Conservation (phyloP, 2,888 invertebrate genomes). For the Smittia aterrima region DNA sequence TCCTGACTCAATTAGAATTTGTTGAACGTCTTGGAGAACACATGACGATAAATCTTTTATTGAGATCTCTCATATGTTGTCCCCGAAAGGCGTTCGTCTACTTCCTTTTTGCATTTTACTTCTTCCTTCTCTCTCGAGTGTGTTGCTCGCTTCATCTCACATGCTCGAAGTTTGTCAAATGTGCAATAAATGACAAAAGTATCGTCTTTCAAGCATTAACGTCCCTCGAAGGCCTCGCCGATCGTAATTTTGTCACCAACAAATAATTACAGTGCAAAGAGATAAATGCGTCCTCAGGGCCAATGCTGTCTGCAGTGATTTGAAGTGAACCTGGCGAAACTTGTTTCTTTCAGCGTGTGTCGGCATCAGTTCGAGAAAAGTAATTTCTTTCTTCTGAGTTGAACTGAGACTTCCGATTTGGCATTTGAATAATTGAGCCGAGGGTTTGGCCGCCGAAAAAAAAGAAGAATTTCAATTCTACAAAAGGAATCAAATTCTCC, state of each 20-base stretch:
- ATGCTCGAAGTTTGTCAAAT: slow-evolving; percentile 31
- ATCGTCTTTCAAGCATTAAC: slow-evolving; percentile 34
- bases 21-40: slow-evolving; percentile 8
- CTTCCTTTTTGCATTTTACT: slow-evolving; percentile 31
- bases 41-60: slow-evolving; percentile 24
- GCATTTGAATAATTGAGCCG: neutral
- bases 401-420: slow-evolving; percentile 17
- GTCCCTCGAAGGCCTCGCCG: neutral
- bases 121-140: neutral
- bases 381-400: neutral
- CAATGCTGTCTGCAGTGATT: neutral
- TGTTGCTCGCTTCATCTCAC: slow-evolving; percentile 14
- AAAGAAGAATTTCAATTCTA: no score
- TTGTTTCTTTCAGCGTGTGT: slow-evolving; percentile 25
- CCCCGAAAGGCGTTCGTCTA: slow-evolving; percentile 26
- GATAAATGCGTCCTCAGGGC: neutral
- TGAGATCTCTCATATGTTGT: neutral
- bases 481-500: slow-evolving; percentile 13
- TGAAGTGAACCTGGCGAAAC: neutral
- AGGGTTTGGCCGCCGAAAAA: slow-evolving; percentile 6
- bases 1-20: slow-evolving; percentile 34
- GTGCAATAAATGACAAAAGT: slow-evolving; percentile 42
- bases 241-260: slow-evolving; percentile 28
- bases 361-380: slow-evolving; percentile 12
- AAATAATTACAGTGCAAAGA: slow-evolving; percentile 12